These are phyloP conservation scores for Ranitomeya variabilis DNA, from an alignment of 2,113 vertebrate species.

Conservation along the genomic window DNA sequence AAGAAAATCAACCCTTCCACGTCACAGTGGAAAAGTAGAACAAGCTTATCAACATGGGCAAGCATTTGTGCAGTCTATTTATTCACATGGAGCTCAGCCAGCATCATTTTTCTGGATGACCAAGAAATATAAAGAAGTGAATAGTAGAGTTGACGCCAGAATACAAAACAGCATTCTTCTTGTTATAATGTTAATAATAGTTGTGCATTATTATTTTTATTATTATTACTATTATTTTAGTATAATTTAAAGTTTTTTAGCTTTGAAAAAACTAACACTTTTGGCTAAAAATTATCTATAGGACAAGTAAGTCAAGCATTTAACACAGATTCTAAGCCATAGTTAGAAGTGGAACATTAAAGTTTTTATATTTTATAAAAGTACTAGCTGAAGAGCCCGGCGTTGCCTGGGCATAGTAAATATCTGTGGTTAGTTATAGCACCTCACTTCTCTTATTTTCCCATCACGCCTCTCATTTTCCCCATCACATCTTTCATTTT, in stretches of 20 bases:
- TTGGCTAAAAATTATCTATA: neutral
- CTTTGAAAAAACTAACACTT: neutral
- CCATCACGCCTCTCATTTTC: too few relatives aligned
- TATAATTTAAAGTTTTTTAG: neutral
- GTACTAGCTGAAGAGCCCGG: too few relatives aligned
- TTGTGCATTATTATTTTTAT: neutral
- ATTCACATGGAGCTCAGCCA: conserved; percentile 28
- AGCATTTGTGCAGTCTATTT: conserved; percentile 20
- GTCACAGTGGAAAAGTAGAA: neutral
- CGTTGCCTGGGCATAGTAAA: too few relatives aligned
- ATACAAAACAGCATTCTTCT: neutral
- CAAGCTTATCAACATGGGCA: neutral
- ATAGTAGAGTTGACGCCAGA: neutral
- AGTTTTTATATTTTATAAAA: too few relatives aligned
- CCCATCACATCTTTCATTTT: too few relatives aligned
- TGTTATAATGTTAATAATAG: neutral
- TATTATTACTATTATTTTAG: neutral
- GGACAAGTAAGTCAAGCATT: neutral
- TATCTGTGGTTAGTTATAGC: too few relatives aligned
- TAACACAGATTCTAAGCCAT: neutral
- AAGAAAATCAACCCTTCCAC: neutral
- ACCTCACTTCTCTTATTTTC: too few relatives aligned
- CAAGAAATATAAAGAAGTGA: conserved; percentile 35
- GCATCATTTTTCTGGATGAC: conserved; percentile 31
- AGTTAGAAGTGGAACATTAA: too few relatives aligned